Conservation (phyloP, 2,888 invertebrate genomes). For the Gnatocerus cornutus region DNA sequence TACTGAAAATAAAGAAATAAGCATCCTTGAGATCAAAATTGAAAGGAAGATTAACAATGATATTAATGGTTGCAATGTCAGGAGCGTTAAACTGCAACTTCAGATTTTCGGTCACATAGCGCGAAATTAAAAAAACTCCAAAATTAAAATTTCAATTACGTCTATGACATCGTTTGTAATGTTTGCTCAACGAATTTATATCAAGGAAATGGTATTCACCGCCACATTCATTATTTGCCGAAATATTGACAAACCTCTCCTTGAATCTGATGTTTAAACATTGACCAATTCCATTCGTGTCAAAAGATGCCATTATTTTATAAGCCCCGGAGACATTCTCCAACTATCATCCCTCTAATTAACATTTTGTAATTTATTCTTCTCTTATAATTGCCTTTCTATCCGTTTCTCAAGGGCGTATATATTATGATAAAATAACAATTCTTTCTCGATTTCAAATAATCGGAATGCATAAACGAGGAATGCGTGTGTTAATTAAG, state of each 20-base stretch:
- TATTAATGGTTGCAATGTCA: no score
- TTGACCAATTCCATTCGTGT: not conserved
- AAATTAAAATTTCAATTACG: no score
- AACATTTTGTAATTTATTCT: slow-evolving; percentile 38
- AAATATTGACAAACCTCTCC: slow-evolving; percentile 1
- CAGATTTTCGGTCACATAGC: not conserved
- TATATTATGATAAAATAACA: slow-evolving; percentile 31
- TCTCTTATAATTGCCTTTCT: slow-evolving; percentile 36
- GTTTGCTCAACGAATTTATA: slow-evolving; percentile 1
- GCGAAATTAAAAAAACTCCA: no score
- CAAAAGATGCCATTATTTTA: not conserved
- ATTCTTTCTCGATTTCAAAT: slow-evolving; percentile 19
- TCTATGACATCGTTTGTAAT: not conserved
- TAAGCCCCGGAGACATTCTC: no score
- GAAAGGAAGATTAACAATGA: slow-evolving; percentile 5
- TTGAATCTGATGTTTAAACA: slow-evolving; percentile 9
- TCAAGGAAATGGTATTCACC: not conserved
- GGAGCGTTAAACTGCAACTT: not conserved
- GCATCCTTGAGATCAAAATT: not conserved
- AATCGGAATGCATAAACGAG: slow-evolving; percentile 20
- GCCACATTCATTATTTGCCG: slow-evolving; percentile 3
- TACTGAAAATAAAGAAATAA: not conserved
- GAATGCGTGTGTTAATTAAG: not conserved
- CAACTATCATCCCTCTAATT: slow-evolving; percentile 41
- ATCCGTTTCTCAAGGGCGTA: slow-evolving; percentile 46